phyloP scores from a whole-genome alignment of 92 coral and sea anemone species.

The Siderastrea radians region DNA sequence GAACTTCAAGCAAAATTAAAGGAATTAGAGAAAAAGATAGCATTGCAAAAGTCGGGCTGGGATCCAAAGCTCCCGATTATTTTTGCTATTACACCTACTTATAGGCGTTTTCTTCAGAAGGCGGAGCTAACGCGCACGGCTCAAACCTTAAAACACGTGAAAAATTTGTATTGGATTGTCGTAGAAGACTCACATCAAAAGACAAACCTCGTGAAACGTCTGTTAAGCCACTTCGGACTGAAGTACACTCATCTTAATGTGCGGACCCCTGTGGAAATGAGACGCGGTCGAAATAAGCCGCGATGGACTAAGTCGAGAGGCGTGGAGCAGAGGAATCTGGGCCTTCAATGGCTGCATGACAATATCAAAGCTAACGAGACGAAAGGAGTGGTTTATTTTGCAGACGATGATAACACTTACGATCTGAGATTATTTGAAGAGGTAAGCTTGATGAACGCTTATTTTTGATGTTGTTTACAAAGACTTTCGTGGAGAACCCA shows the following conservation, averaged over 20 bases:
- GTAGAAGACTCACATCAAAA: conserved; percentile 86
- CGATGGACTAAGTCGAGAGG: conserved; percentile 93
- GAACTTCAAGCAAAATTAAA: conserved; percentile 19
- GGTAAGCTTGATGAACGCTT: conserved; percentile 44
- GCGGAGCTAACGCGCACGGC: conserved; percentile 91
- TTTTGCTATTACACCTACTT: conserved; percentile 91
- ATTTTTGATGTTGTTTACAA: background rate
- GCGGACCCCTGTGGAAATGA: conserved; percentile 79
- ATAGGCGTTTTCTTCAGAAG: conserved; percentile 84
- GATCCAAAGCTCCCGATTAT: conserved; percentile 78
- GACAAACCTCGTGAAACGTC: conserved; percentile 74
- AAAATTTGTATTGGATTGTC: conserved; percentile 91
- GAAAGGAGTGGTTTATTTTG: conserved; percentile 91
- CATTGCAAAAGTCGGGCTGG: conserved; percentile 33
- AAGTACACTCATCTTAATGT: conserved; percentile 81
- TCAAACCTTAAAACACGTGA: conserved; percentile 81
- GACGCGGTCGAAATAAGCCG: conserved; percentile 75
- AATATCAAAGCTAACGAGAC: conserved; percentile 77
- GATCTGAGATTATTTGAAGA: conserved; percentile 89
- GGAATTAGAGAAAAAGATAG: conserved; percentile 21
- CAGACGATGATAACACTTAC: conserved; percentile 94
- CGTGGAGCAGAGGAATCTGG: conserved; percentile 88
- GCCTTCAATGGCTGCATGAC: conserved; percentile 80
- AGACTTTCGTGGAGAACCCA: background rate
- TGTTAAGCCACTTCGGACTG: conserved; percentile 67